Evolutionary conservation across 1,140 invertebrate genomes (phyloP).

Genomic region (Cyrtorhinus lividipennis): DNA sequence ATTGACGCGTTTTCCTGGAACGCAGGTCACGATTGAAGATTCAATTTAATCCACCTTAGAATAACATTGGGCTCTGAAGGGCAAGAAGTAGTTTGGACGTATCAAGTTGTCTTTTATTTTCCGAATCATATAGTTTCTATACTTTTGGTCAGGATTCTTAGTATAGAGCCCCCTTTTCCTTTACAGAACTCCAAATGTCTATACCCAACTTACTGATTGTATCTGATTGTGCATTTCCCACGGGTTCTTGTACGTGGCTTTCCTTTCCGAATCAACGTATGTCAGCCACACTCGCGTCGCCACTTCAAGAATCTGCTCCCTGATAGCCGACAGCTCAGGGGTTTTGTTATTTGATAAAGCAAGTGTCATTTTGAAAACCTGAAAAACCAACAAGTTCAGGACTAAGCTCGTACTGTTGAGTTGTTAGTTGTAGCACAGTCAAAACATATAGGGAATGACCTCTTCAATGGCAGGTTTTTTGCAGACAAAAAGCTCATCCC

Average conservation of each 20-base stretch:
- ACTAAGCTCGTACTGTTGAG: too few species aligned
- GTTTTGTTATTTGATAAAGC: conserved; percentile 56
- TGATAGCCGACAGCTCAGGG: conserved; percentile 57
- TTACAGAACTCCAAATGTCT: neutral
- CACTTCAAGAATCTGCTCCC: conserved; percentile 70
- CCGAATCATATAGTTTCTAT: neutral
- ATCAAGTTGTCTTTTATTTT: too few species aligned
- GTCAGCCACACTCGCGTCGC: conserved; percentile 78
- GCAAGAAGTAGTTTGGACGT: too few species aligned
- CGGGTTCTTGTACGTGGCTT: conserved; percentile 64
- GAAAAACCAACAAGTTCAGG: too few species aligned
- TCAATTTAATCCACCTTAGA: too few species aligned
- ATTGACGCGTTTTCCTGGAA: too few species aligned
- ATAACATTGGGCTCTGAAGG: too few species aligned
- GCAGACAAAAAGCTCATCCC: conserved; percentile 91
- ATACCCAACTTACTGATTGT: conserved; percentile 59
- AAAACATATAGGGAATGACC: too few species aligned
- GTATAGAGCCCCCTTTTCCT: neutral
- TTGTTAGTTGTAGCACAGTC: too few species aligned
- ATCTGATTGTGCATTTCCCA: conserved; percentile 91
- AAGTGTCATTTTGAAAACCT: conserved; percentile 75
- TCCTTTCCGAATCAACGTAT: conserved; percentile 79
- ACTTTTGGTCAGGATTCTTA: conserved; percentile 3
- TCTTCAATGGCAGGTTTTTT: conserved; percentile 92
- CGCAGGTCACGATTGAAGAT: too few species aligned